phyloP scores from a whole-genome alignment of 2,113 vertebrate species.

The Petromus typicus region DNA sequence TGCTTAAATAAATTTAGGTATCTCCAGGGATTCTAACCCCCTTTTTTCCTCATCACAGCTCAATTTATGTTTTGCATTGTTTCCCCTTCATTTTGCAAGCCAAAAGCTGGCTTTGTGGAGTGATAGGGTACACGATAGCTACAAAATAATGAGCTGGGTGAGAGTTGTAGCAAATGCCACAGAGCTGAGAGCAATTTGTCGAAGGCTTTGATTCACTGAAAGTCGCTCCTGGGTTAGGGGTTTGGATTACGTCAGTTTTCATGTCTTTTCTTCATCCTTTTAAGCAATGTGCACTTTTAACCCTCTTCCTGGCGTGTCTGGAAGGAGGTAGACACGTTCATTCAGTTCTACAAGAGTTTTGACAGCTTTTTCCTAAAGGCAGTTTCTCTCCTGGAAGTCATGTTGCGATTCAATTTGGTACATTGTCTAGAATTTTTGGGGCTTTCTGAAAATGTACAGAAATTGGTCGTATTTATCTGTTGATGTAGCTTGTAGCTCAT shows the following conservation, averaged over 20 bases:
- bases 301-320: neutral
- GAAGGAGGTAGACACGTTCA: conserved; percentile 50
- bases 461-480: conserved; percentile 52
- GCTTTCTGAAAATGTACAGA: conserved; percentile 15
- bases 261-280: neutral
- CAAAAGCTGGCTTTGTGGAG: neutral
- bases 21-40: neutral
- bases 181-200: neutral
- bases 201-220: neutral
- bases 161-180: neutral
- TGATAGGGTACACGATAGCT: neutral
- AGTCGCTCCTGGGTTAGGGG: neutral
- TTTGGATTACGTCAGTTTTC: neutral
- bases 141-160: neutral
- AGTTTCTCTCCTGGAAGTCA: conserved; percentile 28
- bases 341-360: conserved; percentile 45
- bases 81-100: neutral
- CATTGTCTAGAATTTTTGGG: conserved; percentile 42
- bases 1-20: neutral
- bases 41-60: neutral
- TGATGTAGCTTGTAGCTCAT: conserved; percentile 6
- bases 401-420: conserved; percentile 52
- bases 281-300: neutral
- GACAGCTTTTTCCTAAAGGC: conserved; percentile 49
- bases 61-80: neutral